Base-by-base conservation (phyloP, 2,888 invertebrate species). In the Dryadula phaetusa region DNA sequence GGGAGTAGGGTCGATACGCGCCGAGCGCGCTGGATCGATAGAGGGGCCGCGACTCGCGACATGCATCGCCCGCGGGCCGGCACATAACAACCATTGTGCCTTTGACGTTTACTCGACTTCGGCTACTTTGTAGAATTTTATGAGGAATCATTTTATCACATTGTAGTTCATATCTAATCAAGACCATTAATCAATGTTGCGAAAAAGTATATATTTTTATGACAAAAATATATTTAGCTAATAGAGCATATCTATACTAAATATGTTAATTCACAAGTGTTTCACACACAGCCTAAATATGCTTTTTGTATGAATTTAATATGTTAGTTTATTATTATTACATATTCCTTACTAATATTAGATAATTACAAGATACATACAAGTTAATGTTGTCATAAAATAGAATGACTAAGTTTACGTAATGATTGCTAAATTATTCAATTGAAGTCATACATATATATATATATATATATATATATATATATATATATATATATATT, bases 1-100 rank as follows among this genome's bases (percentile, higher is more conserved):
- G 82, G 86, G 85, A 66, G 78, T 83, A 82, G 84, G 88, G 87
- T 90, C 90, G 91, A 90, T 90, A 90, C 74, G 77, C 79, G 82
- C 83, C 82, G 84, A 88, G 84, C 83, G 83, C 82, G 76, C 82
- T 75, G 79, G 83, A 79, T 77, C 83, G 84, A 93, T 92, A 86
- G 83, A 85, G 87, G 85, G 84, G 85, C 77, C 77, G 81, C 78
- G 60, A 34, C 37, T 44, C 79, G 82, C 83, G 81, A 60, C 62
- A 58, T 70, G 70, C 70, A 70, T 64, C 71, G 73, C 70, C 68
- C 74, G 76, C 76, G 74, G 82, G 83, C 85, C 86, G 76, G 75
- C 79, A 82, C 74, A 79, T 76, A 79, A 80, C 81, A 65, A 66
- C 69, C 63, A 69, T 69, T 70, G 61, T 69, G 54, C 58, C 69